phyloP scores from a whole-genome alignment of 1,140 invertebrate genomes.

The Brachionus angularis region DNA sequence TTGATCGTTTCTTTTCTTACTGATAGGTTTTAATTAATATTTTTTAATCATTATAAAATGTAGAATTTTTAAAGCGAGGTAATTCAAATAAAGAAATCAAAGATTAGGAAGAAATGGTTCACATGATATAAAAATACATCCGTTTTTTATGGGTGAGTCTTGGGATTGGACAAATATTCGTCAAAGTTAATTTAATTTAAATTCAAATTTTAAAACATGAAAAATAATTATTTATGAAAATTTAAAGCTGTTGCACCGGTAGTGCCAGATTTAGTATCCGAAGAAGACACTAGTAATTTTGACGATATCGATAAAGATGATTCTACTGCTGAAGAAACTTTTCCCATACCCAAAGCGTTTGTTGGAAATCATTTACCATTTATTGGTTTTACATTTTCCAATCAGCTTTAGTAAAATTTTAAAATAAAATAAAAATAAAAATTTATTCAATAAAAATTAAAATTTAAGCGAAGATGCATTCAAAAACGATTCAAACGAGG shows the following conservation, averaged over 20 bases:
- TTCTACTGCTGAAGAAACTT: constrained; percentile 72
- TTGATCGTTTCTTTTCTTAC: constrained; percentile 28
- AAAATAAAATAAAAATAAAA: not conserved
- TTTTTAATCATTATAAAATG: not conserved
- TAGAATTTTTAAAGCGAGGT: constrained; percentile 45
- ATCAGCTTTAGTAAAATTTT: constrained; percentile 60
- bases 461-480: constrained; percentile 58
- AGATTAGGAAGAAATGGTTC: constrained; percentile 87
- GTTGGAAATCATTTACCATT: constrained; percentile 97
- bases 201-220: constrained; percentile 9
- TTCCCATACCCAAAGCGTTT: constrained; percentile 91
- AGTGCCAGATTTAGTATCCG: constrained; percentile 85
- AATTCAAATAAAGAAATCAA: constrained; percentile 67
- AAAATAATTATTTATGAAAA: not conserved
- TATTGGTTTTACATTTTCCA: constrained; percentile 94
- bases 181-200: constrained; percentile 48
- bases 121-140: constrained; percentile 87
- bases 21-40: constrained; percentile 35
- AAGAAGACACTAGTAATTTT: constrained; percentile 97
- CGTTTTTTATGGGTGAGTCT: constrained; percentile 84
- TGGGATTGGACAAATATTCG: constrained; percentile 96
- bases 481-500: constrained; percentile 42
- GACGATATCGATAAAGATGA: constrained; percentile 69
- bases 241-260: constrained; percentile 78
- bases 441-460: not conserved